A percentile compares a stretch with the other conserved stretches of the same genome.
Conservation (phyloP, 2,888 invertebrate species). For the Isoperla grammatica region DNA sequence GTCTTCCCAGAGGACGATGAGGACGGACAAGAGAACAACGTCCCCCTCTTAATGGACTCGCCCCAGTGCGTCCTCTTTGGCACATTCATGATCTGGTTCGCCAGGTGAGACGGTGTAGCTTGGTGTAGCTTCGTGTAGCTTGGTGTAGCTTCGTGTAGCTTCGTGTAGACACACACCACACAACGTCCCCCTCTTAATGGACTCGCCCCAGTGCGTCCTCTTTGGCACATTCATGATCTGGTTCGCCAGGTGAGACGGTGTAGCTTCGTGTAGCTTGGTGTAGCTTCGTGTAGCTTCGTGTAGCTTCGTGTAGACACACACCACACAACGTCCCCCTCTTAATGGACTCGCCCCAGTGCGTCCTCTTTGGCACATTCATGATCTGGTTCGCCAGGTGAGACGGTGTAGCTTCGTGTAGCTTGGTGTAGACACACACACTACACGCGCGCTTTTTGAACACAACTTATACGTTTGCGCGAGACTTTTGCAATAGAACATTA, state of each 20-base stretch:
- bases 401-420: too few relatives aligned
- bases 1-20: conserved; percentile 72
- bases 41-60: conserved; percentile 74
- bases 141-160: too few relatives aligned
- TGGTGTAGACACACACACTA: conserved; percentile 42
- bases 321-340: conserved; percentile 66
- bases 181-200: conserved; percentile 70
- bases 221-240: conserved; percentile 91
- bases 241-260: too few relatives aligned
- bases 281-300: too few relatives aligned
- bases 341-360: conserved; percentile 85
- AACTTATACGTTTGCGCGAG: too few relatives aligned
- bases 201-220: conserved; percentile 82
- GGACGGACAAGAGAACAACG: conserved; percentile 48
- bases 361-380: conserved; percentile 85
- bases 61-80: conserved; percentile 88
- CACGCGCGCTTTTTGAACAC: too few relatives aligned
- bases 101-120: conserved; percentile 39
- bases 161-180: conserved; percentile 42
- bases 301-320: conserved; percentile 33
- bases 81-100: conserved; percentile 91
- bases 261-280: too few relatives aligned
- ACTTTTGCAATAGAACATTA: too few relatives aligned
- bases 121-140: too few relatives aligned
- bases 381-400: conserved; percentile 94